These are phyloP conservation scores for Torymus tubicola DNA, from an alignment of 2,888 invertebrate genomes.

Conservation along the genomic window DNA sequence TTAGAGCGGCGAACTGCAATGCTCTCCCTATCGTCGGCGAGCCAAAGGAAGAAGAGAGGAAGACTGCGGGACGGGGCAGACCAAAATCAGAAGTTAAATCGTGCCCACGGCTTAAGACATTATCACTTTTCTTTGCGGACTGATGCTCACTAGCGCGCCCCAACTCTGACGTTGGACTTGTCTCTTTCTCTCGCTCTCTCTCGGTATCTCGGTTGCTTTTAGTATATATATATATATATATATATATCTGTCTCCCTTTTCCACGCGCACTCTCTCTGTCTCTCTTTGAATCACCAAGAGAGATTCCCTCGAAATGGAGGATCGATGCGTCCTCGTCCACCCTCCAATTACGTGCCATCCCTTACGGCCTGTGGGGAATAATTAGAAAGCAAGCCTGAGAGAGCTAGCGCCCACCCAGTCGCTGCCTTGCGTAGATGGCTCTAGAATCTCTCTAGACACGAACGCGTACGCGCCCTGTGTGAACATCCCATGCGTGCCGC, in stretches of 20 bases:
- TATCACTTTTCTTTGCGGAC: slow-evolving; percentile 81
- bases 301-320: slow-evolving; percentile 68
- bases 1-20: slow-evolving; percentile 68
- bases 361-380: slow-evolving; percentile 73
- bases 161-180: slow-evolving; percentile 4
- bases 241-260: slow-evolving; percentile 20
- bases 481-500: slow-evolving; percentile 16
- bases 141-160: slow-evolving; percentile 61
- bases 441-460: slow-evolving; percentile 50
- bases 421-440: slow-evolving; percentile 51
- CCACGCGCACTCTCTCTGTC: slow-evolving; percentile 14
- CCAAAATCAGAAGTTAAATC: slow-evolving; percentile 74
- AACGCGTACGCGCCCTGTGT: not conserved
- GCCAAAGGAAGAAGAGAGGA: slow-evolving; percentile 50
- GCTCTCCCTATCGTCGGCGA: slow-evolving; percentile 56
- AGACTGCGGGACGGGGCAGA: slow-evolving; percentile 52
- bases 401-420: not conserved
- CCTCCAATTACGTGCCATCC: slow-evolving; percentile 72
- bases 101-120: slow-evolving; percentile 83
- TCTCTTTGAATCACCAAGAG: slow-evolving; percentile 55
- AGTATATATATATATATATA: too few relatives aligned
- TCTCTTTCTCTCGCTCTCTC: slow-evolving; percentile 1
- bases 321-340: slow-evolving; percentile 72
- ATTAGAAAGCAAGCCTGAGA: slow-evolving; percentile 71
- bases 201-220: slow-evolving; percentile 10